These are phyloP conservation scores for Chaetura pelagica DNA, from an alignment of 2,113 vertebrate species.

Conservation along the genomic window DNA sequence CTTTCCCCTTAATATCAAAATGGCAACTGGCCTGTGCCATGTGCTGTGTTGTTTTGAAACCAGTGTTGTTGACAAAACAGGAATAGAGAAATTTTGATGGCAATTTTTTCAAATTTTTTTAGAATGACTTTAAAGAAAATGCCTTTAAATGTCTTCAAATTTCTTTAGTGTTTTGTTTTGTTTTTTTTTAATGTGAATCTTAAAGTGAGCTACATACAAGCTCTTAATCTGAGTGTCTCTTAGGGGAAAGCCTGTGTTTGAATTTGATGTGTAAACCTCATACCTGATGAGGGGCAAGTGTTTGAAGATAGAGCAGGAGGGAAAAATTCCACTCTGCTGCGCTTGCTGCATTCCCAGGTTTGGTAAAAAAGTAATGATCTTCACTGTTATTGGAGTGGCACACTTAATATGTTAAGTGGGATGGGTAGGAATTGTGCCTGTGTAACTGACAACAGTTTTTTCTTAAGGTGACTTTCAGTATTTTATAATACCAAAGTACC, in stretches of 20 bases:
- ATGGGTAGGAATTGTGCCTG: neutral
- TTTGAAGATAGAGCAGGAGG: neutral
- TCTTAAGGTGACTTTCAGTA: neutral
- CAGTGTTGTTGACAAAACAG: neutral
- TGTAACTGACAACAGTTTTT: neutral
- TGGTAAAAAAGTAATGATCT: neutral
- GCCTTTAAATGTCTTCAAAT: neutral
- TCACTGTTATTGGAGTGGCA: neutral
- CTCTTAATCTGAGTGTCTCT: neutral
- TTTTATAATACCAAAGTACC: neutral
- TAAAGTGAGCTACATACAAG: neutral
- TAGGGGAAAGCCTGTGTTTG: neutral
- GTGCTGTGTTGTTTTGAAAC: neutral
- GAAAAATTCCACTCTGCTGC: neutral
- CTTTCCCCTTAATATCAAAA: neutral
- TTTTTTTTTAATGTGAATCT: neutral
- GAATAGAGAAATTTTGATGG: neutral
- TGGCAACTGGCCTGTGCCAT: neutral
- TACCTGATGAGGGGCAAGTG: neutral
- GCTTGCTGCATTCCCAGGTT: neutral
- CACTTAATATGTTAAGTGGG: neutral
- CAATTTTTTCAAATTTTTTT: accelerated
- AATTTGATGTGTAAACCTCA: neutral
- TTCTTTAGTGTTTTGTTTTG: accelerated
- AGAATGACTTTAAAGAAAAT: no score